phyloP scores from a whole-genome alignment of 2,888 invertebrate species.

The Eupithecia insigniata region DNA sequence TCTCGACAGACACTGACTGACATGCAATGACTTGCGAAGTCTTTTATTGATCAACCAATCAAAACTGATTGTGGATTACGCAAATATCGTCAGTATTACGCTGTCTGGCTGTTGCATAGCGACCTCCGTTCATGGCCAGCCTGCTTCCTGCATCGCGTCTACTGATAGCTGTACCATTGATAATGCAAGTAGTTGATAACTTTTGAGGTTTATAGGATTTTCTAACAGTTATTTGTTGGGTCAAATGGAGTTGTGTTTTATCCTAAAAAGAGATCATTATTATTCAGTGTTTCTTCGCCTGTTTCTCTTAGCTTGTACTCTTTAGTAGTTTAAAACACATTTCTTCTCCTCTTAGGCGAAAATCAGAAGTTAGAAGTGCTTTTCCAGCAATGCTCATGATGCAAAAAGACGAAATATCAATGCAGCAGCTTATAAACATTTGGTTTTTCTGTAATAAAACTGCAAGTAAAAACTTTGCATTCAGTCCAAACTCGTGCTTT shows the following conservation, averaged over 20 bases:
- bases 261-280: not conserved
- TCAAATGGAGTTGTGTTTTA: not conserved
- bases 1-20: not conserved
- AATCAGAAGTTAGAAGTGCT: not conserved
- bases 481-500: slow-evolving; percentile 48
- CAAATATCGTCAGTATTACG: slow-evolving; percentile 58
- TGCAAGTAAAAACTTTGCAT: slow-evolving; percentile 1
- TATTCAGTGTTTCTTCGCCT: not conserved
- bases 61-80: slow-evolving; percentile 47
- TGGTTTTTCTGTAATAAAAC: not conserved
- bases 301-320: not conserved
- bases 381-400: not conserved
- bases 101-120: slow-evolving; percentile 45
- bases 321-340: not conserved
- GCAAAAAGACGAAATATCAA: too few relatives aligned
- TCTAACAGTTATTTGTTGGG: not conserved
- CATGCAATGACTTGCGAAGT: not conserved
- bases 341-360: not conserved
- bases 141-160: slow-evolving; percentile 58
- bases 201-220: not conserved
- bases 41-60: slow-evolving; percentile 10
- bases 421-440: too few relatives aligned
- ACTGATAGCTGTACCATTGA: slow-evolving; percentile 33
- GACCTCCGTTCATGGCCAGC: slow-evolving; percentile 56
- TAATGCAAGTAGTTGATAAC: slow-evolving; percentile 32